phyloP scores from a whole-genome alignment of 2,888 invertebrate genomes.

The Aphodius sticticus region DNA sequence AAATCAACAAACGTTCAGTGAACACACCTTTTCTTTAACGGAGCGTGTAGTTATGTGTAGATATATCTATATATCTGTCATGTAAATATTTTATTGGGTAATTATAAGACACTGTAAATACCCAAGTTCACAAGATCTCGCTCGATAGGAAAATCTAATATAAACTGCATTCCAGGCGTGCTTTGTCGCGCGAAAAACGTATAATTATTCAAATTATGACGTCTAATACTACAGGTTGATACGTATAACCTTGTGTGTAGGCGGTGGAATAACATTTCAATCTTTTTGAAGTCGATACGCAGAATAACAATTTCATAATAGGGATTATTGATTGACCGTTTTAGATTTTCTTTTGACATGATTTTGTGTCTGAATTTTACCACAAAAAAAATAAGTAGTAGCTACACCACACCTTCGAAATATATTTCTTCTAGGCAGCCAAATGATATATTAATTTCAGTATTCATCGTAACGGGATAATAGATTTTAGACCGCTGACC shows the following conservation, averaged over 20 bases:
- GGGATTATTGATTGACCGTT: neutral
- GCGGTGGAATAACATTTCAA: neutral
- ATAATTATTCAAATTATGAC: slow-evolving; percentile 4
- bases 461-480: too few relatives aligned
- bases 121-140: neutral
- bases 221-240: neutral
- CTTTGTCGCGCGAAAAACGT: neutral
- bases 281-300: neutral
- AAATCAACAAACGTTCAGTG: neutral
- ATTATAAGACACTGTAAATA: neutral
- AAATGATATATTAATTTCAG: too few relatives aligned
- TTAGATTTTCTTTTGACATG: neutral
- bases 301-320: neutral
- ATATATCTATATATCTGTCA: neutral
- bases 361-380: neutral
- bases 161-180: neutral
- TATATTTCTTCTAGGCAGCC: too few relatives aligned
- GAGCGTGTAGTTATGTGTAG: neutral
- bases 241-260: neutral
- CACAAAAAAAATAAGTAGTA: neutral
- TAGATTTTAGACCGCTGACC: too few relatives aligned
- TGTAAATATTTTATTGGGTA: neutral
- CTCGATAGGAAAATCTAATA: neutral
- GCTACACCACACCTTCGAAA: too few relatives aligned
- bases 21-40: neutral